These are phyloP conservation scores for Bufotes viridis DNA, from an alignment of 2,797 vertebrate genomes.

Conservation along the genomic window DNA sequence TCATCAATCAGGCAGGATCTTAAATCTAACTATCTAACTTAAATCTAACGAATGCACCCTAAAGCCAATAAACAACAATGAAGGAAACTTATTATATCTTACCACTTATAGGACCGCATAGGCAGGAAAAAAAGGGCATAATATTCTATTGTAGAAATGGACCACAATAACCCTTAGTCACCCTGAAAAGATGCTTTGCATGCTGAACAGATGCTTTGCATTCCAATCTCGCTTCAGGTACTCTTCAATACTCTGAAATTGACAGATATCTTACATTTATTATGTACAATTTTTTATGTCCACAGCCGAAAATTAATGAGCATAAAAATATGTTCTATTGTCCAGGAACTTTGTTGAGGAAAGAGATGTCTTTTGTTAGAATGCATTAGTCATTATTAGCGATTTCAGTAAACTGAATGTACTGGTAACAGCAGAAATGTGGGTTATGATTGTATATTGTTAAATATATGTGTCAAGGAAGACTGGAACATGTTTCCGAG, in stretches of 20 bases:
- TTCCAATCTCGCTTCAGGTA: background rate
- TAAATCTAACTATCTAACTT: too few species aligned
- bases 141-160: background rate
- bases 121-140: background rate
- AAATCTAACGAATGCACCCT: too few species aligned
- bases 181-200: background rate
- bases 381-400: background rate
- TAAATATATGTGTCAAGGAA: background rate
- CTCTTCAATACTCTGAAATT: conserved; percentile 4
- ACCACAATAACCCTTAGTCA: background rate
- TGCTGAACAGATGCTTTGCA: background rate
- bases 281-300: too few species aligned
- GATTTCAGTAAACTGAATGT: background rate
- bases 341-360: background rate
- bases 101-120: background rate
- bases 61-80: background rate
- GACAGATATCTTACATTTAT: background rate
- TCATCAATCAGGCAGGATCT: too few species aligned
- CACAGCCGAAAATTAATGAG: background rate
- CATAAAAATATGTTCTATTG: background rate
- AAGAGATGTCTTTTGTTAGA: background rate
- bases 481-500: background rate
- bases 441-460: background rate
- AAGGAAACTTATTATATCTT: background rate
- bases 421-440: background rate